A percentile compares a stretch with the other conserved stretches of the same genome.
phyloP scores from a whole-genome alignment of 1,140 invertebrate genomes.

The Matsumurasca onukii region DNA sequence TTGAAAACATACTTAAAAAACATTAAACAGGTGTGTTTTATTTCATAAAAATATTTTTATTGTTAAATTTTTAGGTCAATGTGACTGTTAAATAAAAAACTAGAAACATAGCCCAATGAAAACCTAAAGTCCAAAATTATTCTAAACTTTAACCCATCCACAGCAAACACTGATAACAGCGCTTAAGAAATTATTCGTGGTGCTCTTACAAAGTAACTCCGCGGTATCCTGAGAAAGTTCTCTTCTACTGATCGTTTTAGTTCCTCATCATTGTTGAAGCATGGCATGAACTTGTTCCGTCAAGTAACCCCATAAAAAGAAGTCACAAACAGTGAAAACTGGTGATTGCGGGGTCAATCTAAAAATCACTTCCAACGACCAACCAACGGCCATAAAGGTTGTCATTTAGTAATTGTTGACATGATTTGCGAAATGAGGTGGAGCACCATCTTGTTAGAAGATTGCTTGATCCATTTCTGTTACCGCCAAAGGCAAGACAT shows the following conservation, averaged over 20 bases:
- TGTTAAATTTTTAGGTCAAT: too few relatives aligned
- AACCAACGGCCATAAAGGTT: background rate
- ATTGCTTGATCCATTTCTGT: constrained; percentile 22
- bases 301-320: constrained; percentile 20
- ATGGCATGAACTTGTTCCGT: constrained; percentile 11
- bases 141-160: background rate
- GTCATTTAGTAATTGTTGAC: constrained; percentile 16
- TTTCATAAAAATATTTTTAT: too few relatives aligned
- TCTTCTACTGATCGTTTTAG: constrained; percentile 4
- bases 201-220: constrained; percentile 12
- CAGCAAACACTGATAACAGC: too few relatives aligned
- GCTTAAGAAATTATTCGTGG: background rate
- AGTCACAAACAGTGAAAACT: constrained; percentile 9
- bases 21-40: too few relatives aligned
- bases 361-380: constrained; percentile 11
- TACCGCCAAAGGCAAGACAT: constrained; percentile 9
- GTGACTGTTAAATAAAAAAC: too few relatives aligned
- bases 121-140: constrained; percentile 10
- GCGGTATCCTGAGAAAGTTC: background rate
- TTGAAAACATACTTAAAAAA: too few relatives aligned
- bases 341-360: constrained; percentile 18
- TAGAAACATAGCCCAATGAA: too few relatives aligned
- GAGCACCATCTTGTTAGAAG: constrained; percentile 28
- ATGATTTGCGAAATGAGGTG: constrained; percentile 18
- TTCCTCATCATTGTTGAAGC: constrained; percentile 20